Evolutionary conservation across 2,113 vertebrate species (phyloP).

Genomic region (Leucosticte australis): DNA sequence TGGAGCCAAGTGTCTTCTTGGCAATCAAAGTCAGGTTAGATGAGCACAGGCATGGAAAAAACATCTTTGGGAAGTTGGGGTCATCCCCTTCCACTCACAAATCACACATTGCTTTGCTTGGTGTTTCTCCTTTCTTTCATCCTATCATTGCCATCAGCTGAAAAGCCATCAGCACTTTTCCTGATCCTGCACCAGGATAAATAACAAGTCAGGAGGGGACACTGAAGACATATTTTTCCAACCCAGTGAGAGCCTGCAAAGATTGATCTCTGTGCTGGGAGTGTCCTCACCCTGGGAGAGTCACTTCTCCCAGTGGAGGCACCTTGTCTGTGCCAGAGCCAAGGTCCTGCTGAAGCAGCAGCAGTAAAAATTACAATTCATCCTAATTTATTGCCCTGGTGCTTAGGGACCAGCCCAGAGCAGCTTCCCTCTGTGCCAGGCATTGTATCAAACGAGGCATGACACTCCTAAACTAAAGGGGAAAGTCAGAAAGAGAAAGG

Average conservation of each 20-base stretch:
- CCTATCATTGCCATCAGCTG: neutral
- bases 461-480: neutral
- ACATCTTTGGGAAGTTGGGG: neutral
- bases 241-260: neutral
- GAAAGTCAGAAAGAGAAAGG: neutral
- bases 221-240: neutral
- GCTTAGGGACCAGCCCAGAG: neutral
- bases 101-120: neutral
- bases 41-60: neutral
- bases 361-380: slow-evolving; percentile 13
- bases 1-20: neutral
- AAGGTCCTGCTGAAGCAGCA: slow-evolving; percentile 16
- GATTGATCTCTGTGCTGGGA: neutral
- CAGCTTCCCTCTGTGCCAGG: neutral
- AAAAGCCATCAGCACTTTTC: slow-evolving; percentile 4
- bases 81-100: neutral
- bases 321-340: neutral
- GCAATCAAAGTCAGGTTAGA: neutral
- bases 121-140: neutral
- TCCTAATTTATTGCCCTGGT: neutral
- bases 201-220: neutral
- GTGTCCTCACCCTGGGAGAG: neutral
- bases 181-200: neutral
- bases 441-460: neutral
- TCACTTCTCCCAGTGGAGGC: neutral